phyloP scores from a whole-genome alignment of 2,113 vertebrate species.

The Passer montanus region DNA sequence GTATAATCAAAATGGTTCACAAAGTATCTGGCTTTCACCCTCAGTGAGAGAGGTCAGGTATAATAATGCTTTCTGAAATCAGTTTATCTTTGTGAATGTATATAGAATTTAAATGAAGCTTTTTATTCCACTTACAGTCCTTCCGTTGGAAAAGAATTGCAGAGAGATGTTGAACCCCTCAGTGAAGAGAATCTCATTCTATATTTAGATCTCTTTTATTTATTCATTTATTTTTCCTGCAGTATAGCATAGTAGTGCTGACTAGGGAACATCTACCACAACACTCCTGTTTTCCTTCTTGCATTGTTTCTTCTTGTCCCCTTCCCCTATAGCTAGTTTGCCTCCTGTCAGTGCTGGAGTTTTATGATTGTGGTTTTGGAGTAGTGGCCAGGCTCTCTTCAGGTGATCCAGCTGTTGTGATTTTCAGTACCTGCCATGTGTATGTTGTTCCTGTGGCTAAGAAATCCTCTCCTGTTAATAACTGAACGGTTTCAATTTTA shows the following conservation, averaged over 20 bases:
- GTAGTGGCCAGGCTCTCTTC: not conserved
- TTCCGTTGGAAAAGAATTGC: not conserved
- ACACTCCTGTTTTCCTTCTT: not conserved
- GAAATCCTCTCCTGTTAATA: not conserved
- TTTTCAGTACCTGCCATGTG: not conserved
- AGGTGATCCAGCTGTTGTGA: not conserved
- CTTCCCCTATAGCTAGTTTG: not conserved
- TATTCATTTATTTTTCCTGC: conserved; percentile 27
- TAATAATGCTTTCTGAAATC: conserved; percentile 30
- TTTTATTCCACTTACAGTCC: not conserved
- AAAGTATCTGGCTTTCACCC: not conserved
- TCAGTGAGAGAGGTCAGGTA: not conserved
- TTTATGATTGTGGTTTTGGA: not conserved
- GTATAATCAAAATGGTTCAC: not conserved
- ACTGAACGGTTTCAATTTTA: not conserved
- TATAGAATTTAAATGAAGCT: conserved; percentile 22
- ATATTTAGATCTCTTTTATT: conserved; percentile 25
- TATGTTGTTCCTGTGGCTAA: not conserved
- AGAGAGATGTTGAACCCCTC: not conserved
- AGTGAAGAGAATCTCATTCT: conserved; percentile 6
- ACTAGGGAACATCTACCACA: not conserved
- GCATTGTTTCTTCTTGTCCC: not conserved
- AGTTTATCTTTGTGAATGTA: conserved; percentile 12
- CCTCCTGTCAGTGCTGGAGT: not conserved
- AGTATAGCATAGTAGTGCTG: not conserved